phyloP scores from a whole-genome alignment of 2,888 invertebrate genomes.

The Eupsilia transversa region DNA sequence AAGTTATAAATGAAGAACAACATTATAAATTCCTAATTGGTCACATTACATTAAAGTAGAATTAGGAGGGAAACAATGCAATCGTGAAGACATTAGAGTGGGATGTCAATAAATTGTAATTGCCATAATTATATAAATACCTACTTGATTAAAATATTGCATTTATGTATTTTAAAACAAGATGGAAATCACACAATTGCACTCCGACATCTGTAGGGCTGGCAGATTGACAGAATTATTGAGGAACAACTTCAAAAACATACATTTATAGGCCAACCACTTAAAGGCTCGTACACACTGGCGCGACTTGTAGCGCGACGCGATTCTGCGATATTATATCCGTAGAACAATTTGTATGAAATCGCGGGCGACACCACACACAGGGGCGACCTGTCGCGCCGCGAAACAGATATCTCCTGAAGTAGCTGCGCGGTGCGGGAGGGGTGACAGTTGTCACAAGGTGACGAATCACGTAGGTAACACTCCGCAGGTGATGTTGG shows the following conservation, averaged over 20 bases:
- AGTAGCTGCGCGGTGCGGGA: too few relatives aligned
- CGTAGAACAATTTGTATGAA: too few relatives aligned
- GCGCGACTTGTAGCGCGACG: too few relatives aligned
- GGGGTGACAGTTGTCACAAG: too few relatives aligned
- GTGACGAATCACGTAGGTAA: too few relatives aligned
- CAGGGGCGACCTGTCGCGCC: too few relatives aligned
- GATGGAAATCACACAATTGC: conserved; percentile 6
- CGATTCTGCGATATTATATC: too few relatives aligned
- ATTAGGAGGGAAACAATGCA: conserved; percentile 29
- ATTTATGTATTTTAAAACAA: conserved; percentile 1
- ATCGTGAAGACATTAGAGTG: conserved; percentile 12
- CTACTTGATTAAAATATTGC: conserved; percentile 13
- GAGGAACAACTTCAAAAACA: neutral
- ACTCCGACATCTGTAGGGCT: neutral
- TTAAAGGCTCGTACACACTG: too few relatives aligned
- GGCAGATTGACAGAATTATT: neutral
- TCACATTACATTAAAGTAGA: conserved; percentile 11
- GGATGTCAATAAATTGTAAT: conserved; percentile 24
- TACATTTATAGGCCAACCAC: too few relatives aligned
- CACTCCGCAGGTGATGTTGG: neutral
- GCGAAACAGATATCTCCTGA: too few relatives aligned
- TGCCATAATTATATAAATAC: conserved; percentile 28
- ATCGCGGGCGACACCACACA: too few relatives aligned
- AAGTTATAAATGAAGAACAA: conserved; percentile 11
- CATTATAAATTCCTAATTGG: conserved; percentile 18